Conservation (phyloP, 1,140 invertebrate species). For the Cotesia typhae region DNA sequence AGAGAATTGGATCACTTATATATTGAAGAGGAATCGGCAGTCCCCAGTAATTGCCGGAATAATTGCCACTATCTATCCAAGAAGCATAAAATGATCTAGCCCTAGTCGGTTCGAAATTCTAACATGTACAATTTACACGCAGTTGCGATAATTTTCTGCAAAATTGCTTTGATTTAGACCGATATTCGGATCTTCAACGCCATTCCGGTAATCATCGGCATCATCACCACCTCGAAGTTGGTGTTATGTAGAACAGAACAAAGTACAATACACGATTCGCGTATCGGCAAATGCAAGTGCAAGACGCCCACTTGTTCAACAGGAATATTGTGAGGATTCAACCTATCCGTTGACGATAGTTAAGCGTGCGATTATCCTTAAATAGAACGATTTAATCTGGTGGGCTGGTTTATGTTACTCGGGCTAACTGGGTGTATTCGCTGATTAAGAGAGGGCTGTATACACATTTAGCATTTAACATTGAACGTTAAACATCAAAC, state of each 20-base stretch:
- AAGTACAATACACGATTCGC: neutral
- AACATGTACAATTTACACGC: slow-evolving; percentile 33
- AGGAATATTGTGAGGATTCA: neutral
- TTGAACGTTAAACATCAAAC: too few species aligned
- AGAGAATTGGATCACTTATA: slow-evolving; percentile 50
- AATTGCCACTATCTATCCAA: slow-evolving; percentile 60
- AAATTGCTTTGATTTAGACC: slow-evolving; percentile 52
- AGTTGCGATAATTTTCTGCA: too few species aligned
- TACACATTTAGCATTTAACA: too few species aligned
- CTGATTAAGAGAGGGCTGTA: too few species aligned
- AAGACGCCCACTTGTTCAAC: too few species aligned
- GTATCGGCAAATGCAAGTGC: too few species aligned
- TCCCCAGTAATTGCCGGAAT: slow-evolving; percentile 62
- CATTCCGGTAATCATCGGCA: slow-evolving; percentile 62
- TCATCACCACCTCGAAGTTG: slow-evolving; percentile 55
- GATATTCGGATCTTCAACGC: slow-evolving; percentile 60
- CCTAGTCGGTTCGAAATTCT: slow-evolving; percentile 28
- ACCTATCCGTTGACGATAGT: neutral
- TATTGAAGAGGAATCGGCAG: slow-evolving; percentile 60
- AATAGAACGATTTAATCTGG: slow-evolving; percentile 17
- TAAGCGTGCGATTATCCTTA: slow-evolving; percentile 12
- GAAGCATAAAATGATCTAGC: slow-evolving; percentile 38
- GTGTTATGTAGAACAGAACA: slow-evolving; percentile 59
- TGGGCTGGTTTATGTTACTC: neutral
- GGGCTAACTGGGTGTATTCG: too few species aligned